Conservation (phyloP, 2,797 vertebrate species). For the Enteromius treurensis region DNA sequence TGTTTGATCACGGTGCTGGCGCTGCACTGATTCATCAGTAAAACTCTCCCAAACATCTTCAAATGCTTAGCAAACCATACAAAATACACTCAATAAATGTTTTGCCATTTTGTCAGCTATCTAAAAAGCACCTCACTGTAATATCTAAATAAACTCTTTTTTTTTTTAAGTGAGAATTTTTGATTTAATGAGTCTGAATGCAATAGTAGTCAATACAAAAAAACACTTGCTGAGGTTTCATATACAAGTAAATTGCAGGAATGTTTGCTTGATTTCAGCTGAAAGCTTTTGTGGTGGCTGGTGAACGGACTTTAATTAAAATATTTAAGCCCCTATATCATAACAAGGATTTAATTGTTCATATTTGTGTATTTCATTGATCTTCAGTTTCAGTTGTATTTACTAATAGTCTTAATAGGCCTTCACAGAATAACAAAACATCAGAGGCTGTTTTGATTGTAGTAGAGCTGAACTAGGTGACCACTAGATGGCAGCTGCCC, state of each 20-base stretch:
- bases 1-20: neutral
- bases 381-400: neutral
- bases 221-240: neutral
- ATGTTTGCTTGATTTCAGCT: neutral
- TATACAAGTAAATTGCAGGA: neutral
- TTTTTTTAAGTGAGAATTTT: neutral
- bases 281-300: neutral
- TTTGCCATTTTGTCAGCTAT: neutral
- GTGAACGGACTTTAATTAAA: neutral
- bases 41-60: conserved; percentile 25
- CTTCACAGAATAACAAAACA: neutral
- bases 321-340: too few species aligned
- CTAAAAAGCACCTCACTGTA: neutral
- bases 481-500: conserved; percentile 46
- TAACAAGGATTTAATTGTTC: neutral
- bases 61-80: neutral
- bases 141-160: neutral
- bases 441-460: neutral
- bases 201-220: neutral
- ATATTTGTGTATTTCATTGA: neutral
- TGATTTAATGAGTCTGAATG: neutral
- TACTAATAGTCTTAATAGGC: neutral
- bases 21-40: neutral
- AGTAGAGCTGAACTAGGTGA: neutral
- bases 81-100: neutral